Base-by-base conservation (phyloP, 1,140 invertebrate species). In the Coenobita brevimanus region DNA sequence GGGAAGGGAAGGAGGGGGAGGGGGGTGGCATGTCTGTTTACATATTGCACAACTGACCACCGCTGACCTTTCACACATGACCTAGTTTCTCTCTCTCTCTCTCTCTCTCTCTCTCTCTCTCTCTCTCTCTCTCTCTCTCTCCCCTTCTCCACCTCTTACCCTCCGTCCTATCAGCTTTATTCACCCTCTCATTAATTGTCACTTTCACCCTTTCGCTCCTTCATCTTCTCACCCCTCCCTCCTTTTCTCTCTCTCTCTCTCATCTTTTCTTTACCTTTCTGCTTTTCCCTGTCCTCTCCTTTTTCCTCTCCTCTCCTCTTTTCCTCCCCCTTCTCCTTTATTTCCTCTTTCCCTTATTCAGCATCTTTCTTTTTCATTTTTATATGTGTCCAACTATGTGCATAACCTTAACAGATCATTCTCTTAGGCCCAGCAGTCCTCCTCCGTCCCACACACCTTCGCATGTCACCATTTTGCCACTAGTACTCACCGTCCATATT, bases 61-160 rank as follows among this genome's bases (percentile, higher is more conserved):
- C n/a, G n/a, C n/a, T n/a, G n/a, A n/a, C n/a, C n/a, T n/a, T n/a
- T n/a, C n/a, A n/a, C n/a, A n/a, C n/a, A n/a, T n/a, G n/a, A n/a
- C n/a, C n/a, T n/a, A 17, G 13, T 76, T 0, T 76, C 73, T 27
- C 0, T 50, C n/a, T 30, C 3, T 43, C 38, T 76, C 0, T 76
- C 73, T 76, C 43, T 76, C 73, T 76, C 43, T 76, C 73, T 76
- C 43, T 76, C 73, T 76, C 43, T 76, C 73, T 76, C 43, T 76
- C 73, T 76, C 73, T 76, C 73, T 76, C 73, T 76, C 73, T 76
- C 73, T 76, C 73, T 76, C 73, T 76, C 73, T 76, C 41, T 76
- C 73, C 50, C 41, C 50, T 30, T 71, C 67, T 71, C 15, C 17
- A 6, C 17, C 46, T 50, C 46, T 50, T 17, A 8, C 46, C 17